A percentile compares a stretch with the other conserved stretches of the same genome.
These are phyloP conservation scores for Cydia amplana DNA, from an alignment of 1,140 invertebrate species.

Conservation along the genomic window DNA sequence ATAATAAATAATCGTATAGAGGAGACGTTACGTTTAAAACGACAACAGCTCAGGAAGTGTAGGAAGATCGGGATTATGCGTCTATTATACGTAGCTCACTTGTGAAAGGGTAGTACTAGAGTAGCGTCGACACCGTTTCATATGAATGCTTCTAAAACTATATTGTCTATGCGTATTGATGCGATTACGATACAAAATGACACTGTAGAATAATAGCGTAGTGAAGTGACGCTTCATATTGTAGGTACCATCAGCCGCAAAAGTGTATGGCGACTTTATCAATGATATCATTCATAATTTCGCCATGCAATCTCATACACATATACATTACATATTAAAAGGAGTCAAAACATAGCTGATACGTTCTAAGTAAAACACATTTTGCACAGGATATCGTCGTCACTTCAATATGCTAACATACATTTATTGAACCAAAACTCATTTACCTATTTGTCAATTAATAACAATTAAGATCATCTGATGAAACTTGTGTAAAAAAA, in stretches of 20 bases:
- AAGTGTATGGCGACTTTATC: no score
- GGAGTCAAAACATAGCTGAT: no score
- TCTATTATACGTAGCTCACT: slow-evolving; percentile 66
- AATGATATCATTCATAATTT: no score
- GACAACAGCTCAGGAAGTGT: slow-evolving; percentile 36
- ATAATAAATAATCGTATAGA: background rate
- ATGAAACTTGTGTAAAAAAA: background rate
- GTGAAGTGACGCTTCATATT: background rate
- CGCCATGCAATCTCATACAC: no score
- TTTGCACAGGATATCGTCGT: background rate
- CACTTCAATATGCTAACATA: background rate
- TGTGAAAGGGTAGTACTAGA: slow-evolving; percentile 42
- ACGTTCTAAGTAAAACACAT: no score
- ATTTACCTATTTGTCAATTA: background rate
- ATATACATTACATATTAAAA: background rate
- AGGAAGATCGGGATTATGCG: slow-evolving; percentile 51
- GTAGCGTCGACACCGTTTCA: slow-evolving; percentile 20
- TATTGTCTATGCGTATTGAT: background rate
- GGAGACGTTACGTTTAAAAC: slow-evolving; percentile 30
- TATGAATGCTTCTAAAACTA: background rate
- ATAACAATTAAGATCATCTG: background rate
- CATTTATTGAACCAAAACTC: background rate
- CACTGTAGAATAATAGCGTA: background rate
- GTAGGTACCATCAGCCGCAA: no score
- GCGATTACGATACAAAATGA: background rate